These are phyloP conservation scores for Lordiphosa andalusiaca DNA, from an alignment of 2,888 invertebrate species.

Conservation along the genomic window DNA sequence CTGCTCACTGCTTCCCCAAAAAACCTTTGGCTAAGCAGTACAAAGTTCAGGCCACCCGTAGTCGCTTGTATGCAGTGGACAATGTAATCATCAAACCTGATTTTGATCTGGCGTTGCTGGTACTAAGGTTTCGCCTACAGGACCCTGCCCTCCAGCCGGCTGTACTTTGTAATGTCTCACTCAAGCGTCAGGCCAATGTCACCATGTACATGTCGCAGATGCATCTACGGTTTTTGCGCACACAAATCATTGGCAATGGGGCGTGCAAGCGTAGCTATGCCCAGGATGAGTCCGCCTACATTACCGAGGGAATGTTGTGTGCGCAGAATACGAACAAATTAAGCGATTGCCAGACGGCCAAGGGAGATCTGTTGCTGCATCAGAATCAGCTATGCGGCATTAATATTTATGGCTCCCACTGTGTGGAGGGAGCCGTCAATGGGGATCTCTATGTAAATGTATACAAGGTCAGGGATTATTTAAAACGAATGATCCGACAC, in stretches of 20 bases:
- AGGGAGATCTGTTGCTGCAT: constrained; percentile 37
- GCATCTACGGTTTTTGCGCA: constrained; percentile 26
- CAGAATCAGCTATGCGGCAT: constrained; percentile 40
- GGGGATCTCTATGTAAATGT: constrained; percentile 46
- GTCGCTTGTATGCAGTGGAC: constrained; percentile 14
- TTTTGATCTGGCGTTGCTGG: constrained; percentile 26
- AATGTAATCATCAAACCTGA: constrained; percentile 10
- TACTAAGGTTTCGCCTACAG: constrained; percentile 3
- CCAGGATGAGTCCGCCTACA: constrained; percentile 29
- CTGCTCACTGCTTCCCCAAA: constrained; percentile 30
- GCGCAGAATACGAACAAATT: constrained; percentile 28
- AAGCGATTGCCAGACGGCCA: constrained; percentile 32
- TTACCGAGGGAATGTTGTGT: constrained; percentile 38
- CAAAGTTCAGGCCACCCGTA: constrained; percentile 15
- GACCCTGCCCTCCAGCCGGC: constrained; percentile 19
- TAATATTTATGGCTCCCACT: constrained; percentile 39
- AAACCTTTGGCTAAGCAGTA: not conserved
- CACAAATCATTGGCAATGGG: constrained; percentile 27
- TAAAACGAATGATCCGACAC: constrained; percentile 6
- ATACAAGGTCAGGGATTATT: constrained; percentile 21
- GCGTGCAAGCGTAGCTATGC: constrained; percentile 41
- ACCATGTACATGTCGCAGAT: constrained; percentile 33
- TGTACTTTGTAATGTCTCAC: constrained; percentile 20
- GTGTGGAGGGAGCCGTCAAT: constrained; percentile 27
- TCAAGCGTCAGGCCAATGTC: constrained; percentile 21